Conservation (phyloP, 2,888 invertebrate genomes). For the Lasioglossum vierecki region DNA sequence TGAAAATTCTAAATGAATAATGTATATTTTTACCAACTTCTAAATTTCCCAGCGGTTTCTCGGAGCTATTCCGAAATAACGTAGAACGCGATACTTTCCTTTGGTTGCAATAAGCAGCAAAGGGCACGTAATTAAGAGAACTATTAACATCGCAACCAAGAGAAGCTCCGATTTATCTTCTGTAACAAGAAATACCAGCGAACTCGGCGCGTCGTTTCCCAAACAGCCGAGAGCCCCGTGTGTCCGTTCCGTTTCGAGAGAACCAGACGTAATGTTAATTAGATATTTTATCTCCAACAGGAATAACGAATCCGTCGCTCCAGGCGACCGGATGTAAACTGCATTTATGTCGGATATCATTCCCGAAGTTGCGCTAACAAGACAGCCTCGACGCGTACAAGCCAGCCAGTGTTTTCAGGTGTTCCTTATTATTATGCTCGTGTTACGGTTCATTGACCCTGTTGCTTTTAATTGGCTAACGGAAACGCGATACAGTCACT, state of each 20-base stretch:
- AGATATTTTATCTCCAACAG: neutral
- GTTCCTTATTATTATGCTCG: neutral
- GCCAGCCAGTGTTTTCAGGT: neutral
- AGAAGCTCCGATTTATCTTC: neutral
- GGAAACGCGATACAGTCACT: neutral
- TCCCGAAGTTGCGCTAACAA: constrained; percentile 5
- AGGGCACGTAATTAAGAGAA: neutral
- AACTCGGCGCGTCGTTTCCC: neutral
- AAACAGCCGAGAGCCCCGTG: neutral
- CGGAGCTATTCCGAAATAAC: neutral
- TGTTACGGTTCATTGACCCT: neutral
- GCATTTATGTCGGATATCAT: constrained; percentile 10
- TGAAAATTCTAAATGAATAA: neutral
- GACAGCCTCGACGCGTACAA: neutral
- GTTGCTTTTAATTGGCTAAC: neutral
- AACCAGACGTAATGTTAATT: constrained; percentile 10
- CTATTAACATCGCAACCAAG: neutral
- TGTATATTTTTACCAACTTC: too few relatives aligned
- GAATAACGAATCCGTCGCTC: constrained; percentile 5
- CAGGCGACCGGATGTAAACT: neutral
- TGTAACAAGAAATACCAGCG: neutral
- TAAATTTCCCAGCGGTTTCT: neutral
- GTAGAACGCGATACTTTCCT: neutral
- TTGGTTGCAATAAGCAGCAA: neutral
- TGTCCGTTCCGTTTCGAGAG: neutral